phyloP scores from a whole-genome alignment of 2,797 vertebrate species.

The Mareca strepera region DNA sequence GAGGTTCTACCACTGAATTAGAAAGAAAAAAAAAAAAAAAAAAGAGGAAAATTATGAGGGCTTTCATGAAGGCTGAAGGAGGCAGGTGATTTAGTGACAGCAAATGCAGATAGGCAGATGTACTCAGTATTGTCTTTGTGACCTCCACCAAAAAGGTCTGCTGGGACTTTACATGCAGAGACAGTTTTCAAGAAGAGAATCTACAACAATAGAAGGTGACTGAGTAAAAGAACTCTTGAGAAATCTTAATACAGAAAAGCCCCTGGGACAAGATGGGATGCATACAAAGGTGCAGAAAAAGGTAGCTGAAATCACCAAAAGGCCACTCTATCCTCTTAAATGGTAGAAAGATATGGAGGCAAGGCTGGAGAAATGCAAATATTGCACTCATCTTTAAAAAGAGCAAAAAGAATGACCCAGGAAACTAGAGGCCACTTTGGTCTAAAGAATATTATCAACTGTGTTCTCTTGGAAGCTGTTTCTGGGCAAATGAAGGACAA shows the following conservation, averaged over 20 bases:
- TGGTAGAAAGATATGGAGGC: not conserved
- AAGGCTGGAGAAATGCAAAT: not conserved
- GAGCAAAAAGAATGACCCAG: not conserved
- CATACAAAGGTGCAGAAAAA: not conserved
- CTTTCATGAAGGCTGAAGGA: not conserved
- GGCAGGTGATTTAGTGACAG: not conserved
- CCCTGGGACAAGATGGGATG: not conserved
- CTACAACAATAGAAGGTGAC: not conserved
- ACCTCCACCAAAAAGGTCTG: not conserved
- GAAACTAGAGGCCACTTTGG: not conserved
- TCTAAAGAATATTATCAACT: conserved; percentile 14
- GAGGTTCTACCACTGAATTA: not conserved
- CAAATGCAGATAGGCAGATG: not conserved
- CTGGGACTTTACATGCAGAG: not conserved
- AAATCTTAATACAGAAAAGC: not conserved
- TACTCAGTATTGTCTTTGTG: not conserved
- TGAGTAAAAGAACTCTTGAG: not conserved
- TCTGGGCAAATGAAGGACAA: conserved; percentile 5
- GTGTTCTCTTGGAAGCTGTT: conserved; percentile 18
- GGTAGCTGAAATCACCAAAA: not conserved
- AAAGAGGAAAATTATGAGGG: accelerated
- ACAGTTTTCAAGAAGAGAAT: not conserved
- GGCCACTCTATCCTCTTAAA: not conserved
- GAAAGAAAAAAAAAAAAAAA: not conserved
- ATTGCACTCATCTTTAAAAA: not conserved